Evolutionary conservation across 2,888 invertebrate species (phyloP), one percentile per base, ranked within the genome.

Genomic region (Lasioglossum morio): DNA sequence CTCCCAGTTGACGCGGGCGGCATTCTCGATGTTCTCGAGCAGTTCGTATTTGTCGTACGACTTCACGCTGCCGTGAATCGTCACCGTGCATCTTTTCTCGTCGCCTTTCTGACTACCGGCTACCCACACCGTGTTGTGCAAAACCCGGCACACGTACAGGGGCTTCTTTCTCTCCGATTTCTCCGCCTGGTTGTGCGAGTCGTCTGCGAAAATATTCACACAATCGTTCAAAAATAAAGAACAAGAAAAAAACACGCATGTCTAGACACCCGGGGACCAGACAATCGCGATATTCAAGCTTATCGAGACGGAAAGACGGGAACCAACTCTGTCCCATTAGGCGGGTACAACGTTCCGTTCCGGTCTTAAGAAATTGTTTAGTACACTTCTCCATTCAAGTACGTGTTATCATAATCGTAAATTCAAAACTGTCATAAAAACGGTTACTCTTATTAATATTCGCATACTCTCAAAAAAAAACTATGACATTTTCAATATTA

Each of bases 1-100:
- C 70, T 96, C 96, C 98, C 98, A 98, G 86, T 96, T 96, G 70
- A 98, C 96, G 81, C 97, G 96, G 1, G 97, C 98, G 83, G 98
- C 97, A 89, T 97, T 97, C 91, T 98, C 98, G 86, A 97, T 96
- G 94, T 98, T 98, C 94, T 98, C 96, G 76, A 98, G 96, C 43
- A 98, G 96, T 93, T 98, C 97, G 94, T 97, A 97, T 78, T 94
- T 94, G 60, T 96, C 94, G 92, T 96, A 96, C 80, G 96, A 95
- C 91, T 96, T 96, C 46, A 96, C 96, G 89, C 95, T 96, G 37
- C 96, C 96, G 88, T 96, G 96, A 79, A 96, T 95, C 27, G 97
- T 97, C 12, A 97, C 97, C 57, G 97, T 96, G 93, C 98, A 98
- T 37, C 94, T 95, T 89, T 96, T 96, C 84, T 96, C 96, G 79